phyloP scores from a whole-genome alignment of 1,140 invertebrate genomes.

The Dolichoris vasculosae region DNA sequence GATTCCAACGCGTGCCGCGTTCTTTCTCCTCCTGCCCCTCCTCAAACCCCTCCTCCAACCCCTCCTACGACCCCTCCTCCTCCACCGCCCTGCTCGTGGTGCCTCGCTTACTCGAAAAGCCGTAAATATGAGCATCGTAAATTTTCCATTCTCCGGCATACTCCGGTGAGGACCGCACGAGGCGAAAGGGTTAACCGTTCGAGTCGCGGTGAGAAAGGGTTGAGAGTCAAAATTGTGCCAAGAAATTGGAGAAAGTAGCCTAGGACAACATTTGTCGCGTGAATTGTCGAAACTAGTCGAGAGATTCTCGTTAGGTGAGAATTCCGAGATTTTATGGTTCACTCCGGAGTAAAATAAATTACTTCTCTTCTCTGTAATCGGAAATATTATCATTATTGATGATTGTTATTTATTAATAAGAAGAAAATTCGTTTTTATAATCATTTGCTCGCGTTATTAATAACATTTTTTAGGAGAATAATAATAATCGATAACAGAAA shows the following conservation, averaged over 20 bases:
- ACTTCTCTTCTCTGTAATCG: not conserved
- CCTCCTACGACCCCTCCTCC: not conserved
- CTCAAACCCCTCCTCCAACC: not conserved
- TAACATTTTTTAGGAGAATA: not conserved
- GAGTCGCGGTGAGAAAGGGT: not conserved
- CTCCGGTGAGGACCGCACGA: not conserved
- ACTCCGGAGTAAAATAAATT: not conserved
- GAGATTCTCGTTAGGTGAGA: not conserved
- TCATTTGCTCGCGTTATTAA: not conserved
- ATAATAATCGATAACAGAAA: not conserved
- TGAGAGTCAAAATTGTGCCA: not conserved
- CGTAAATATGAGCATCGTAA: conserved; percentile 47
- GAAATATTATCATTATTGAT: not conserved
- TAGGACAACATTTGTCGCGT: not conserved
- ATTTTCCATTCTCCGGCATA: not conserved
- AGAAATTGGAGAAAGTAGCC: conserved; percentile 34
- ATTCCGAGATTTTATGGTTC: not conserved
- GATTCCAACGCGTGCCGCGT: conserved; percentile 41
- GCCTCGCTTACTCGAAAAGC: not conserved
- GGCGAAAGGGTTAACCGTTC: conserved; percentile 24
- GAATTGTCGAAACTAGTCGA: not conserved
- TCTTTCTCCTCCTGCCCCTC: not conserved
- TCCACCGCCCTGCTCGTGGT: not conserved
- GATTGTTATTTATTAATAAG: not conserved
- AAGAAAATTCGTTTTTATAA: not conserved